Conservation (phyloP, 2,113 vertebrate genomes). For the Cyprinodon brontotheroides region DNA sequence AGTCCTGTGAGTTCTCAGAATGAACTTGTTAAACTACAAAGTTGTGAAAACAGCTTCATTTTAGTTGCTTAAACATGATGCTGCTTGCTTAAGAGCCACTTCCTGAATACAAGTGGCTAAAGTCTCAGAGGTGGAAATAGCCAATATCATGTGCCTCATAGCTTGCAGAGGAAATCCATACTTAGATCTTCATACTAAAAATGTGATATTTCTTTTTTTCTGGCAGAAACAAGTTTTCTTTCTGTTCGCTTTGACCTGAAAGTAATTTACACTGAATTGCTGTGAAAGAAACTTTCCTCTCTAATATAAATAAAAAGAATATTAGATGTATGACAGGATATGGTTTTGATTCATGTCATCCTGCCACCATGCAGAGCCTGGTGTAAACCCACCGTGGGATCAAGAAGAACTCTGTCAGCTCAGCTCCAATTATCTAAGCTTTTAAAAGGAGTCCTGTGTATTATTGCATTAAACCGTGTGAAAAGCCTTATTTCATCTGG, state of each 20-base stretch:
- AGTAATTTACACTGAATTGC: constrained; percentile 8
- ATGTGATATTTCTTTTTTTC: neutral
- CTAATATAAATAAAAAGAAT: constrained; percentile 3
- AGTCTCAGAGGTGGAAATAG: constrained; percentile 47
- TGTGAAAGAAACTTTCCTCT: neutral
- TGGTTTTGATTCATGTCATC: constrained; percentile 4
- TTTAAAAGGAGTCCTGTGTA: constrained; percentile 12
- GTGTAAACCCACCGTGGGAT: constrained; percentile 6
- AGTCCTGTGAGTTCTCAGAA: neutral
- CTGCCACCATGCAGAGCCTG: neutral
- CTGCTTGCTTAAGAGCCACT: constrained; percentile 53
- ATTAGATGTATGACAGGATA: neutral
- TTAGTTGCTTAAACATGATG: constrained; percentile 7
- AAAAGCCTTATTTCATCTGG: constrained; percentile 52
- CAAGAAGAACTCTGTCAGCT: constrained; percentile 16
- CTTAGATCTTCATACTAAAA: constrained; percentile 31
- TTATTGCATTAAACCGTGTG: constrained; percentile 25
- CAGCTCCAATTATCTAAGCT: constrained; percentile 18
- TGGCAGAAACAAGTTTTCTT: constrained; percentile 11
- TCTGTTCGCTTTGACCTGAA: neutral
- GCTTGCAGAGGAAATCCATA: constrained; percentile 44
- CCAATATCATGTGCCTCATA: constrained; percentile 27
- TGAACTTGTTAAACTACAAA: neutral
- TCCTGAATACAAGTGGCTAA: constrained; percentile 58
- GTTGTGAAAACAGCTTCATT: neutral